Evolutionary conservation across 2,113 vertebrate species (phyloP).

Genomic region (Eira barbara): DNA sequence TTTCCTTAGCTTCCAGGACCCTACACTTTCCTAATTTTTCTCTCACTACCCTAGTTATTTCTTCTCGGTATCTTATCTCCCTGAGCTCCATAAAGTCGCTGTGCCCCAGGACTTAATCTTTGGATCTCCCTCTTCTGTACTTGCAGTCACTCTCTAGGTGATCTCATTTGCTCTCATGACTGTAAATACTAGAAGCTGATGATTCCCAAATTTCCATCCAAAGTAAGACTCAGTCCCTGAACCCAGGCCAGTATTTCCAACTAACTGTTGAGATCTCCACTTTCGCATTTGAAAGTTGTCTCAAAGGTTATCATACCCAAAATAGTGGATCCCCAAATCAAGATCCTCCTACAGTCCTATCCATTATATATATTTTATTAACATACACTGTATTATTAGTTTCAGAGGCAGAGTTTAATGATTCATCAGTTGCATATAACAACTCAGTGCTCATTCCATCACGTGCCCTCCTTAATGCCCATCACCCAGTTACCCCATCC

Average conservation of each 20-base stretch:
- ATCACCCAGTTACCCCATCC: not conserved
- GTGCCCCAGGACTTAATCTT: not conserved
- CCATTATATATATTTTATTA: not conserved
- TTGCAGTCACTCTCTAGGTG: not conserved
- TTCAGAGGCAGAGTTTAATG: not conserved
- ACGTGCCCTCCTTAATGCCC: not conserved
- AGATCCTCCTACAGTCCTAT: not conserved
- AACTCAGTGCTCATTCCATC: not conserved
- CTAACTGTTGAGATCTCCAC: not conserved
- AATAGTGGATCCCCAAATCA: not conserved
- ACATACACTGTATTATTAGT: not conserved
- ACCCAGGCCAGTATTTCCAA: not conserved
- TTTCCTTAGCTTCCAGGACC: not conserved
- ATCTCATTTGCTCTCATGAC: not conserved
- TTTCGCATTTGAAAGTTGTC: not conserved
- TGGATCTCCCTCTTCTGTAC: not conserved
- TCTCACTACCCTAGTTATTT: not conserved
- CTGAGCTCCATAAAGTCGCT: not conserved
- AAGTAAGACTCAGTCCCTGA: not conserved
- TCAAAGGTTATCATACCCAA: not conserved
- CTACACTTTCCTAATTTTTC: not conserved
- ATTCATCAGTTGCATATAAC: not conserved
- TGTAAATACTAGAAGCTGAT: not conserved
- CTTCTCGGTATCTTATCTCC: not conserved
- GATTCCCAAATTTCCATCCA: not conserved